phyloP scores from a whole-genome alignment of 2,113 vertebrate genomes.

The Gymnarchus niloticus region DNA sequence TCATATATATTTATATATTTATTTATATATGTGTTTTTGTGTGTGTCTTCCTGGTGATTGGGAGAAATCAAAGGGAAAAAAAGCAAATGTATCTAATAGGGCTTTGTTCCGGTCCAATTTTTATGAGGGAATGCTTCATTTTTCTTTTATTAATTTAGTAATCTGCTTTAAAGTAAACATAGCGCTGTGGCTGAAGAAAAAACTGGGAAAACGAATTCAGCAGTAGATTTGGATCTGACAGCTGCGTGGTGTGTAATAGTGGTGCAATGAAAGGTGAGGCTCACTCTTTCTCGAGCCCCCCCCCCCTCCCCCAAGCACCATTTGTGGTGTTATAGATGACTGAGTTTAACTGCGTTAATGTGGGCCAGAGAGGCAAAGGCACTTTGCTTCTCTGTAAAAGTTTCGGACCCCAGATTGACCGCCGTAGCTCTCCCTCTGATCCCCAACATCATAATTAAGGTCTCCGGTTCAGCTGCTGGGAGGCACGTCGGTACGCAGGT shows the following conservation, averaged over 20 bases:
- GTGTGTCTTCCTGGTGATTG: slow-evolving; percentile 39
- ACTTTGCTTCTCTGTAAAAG: background rate
- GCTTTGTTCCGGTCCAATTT: background rate
- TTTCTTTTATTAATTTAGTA: background rate
- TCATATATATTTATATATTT: slow-evolving; percentile 43
- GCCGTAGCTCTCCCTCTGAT: background rate
- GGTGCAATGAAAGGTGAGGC: background rate
- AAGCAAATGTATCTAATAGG: slow-evolving; percentile 31
- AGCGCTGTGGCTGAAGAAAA: background rate
- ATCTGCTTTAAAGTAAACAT: background rate
- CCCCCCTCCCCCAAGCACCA: background rate
- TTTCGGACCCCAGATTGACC: background rate
- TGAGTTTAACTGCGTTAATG: background rate
- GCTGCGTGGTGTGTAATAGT: too few species aligned
- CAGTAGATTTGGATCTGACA: background rate
- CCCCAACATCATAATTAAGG: background rate
- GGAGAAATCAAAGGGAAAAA: slow-evolving; percentile 35
- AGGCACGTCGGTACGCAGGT: too few species aligned
- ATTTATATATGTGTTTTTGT: slow-evolving; percentile 50
- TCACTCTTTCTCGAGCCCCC: background rate
- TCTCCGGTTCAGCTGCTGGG: background rate
- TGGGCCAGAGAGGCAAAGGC: background rate
- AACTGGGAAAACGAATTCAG: background rate
- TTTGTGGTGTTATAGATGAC: background rate
- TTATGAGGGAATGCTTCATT: background rate